Evolutionary conservation across 2,113 vertebrate genomes (phyloP).

Genomic region (Grammomys surdaster): DNA sequence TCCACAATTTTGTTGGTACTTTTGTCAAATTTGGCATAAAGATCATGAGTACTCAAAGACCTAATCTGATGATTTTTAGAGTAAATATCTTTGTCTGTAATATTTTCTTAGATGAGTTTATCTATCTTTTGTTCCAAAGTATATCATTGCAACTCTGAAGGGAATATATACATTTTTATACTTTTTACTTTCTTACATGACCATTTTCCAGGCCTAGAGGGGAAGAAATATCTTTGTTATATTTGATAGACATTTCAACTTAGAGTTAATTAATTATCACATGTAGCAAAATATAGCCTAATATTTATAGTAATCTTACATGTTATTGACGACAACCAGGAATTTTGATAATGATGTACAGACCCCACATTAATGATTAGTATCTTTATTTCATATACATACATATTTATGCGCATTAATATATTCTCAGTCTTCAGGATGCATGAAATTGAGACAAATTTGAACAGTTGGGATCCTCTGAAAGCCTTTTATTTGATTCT

Average conservation of each 20-base stretch:
- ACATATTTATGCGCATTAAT: neutral
- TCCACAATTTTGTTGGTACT: neutral
- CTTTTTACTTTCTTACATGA: neutral
- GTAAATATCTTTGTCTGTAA: neutral
- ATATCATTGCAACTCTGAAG: neutral
- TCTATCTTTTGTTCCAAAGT: slow-evolving; percentile 2
- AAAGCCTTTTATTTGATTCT: neutral
- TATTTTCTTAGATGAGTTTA: neutral
- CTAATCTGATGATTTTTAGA: neutral
- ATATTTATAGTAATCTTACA: neutral
- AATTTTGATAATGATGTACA: neutral
- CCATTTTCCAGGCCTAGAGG: neutral
- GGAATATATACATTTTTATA: neutral
- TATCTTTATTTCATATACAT: neutral
- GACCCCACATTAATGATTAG: neutral
- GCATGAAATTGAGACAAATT: neutral
- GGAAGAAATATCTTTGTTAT: neutral
- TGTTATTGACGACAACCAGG: neutral
- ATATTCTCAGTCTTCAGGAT: neutral
- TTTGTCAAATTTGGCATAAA: neutral
- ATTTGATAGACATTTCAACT: slow-evolving; percentile 9
- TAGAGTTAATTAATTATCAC: slow-evolving; percentile 20
- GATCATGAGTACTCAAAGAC: neutral
- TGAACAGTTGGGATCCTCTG: too few species aligned
- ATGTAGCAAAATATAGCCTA: neutral